Evolutionary conservation across 2,113 vertebrate genomes (phyloP), one percentile per base, ranked within the genome.

Genomic region (Xiphophorus couchianus): DNA sequence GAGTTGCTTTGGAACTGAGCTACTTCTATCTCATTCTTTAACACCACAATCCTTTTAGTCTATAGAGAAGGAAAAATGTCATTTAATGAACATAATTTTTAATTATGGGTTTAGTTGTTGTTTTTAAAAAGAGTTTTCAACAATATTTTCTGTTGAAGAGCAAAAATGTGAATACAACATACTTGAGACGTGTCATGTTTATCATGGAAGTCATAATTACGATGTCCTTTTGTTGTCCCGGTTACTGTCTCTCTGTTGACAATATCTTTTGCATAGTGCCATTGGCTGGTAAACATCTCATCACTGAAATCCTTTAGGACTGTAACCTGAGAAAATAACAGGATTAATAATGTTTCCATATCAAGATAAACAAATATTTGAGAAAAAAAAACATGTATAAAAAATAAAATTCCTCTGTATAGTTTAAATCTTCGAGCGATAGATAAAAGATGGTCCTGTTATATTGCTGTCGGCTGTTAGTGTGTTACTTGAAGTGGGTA

Each of bases 1-100:
- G 85, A 91, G 28, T 94, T 95, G 77, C 95, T 96, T 88, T 95
- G 95, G 88, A 97, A 97, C 60, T 96, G 95, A 70, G 94, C 95
- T 78, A 98, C 93, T 88, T 97, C 96, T 54, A 97, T 94, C 2
- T 77, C 87, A 74, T 94, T 97, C 87, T 95, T 90, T 73, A 97
- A 44, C 84, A 96, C 90, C 90, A 97, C 66, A 70, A 96, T 75
- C 2, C 86, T 93, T 27, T 90, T 88, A 33, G 73, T 91, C 97
- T 98, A 70, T 1, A 69, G 61, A 39, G 11, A 66, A n/a, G 1
- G 6, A 33, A 71, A 69, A 5, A 33, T 1, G 1, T 13, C 5
- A 42, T 42, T 30, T 71, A 28, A 25, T 17, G 2, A 44, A 58
- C 8, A 3, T 54, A 0, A n/a, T 58, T 54, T 54, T 54, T 9